A percentile compares a stretch with the other conserved stretches of the same genome.
Evolutionary conservation across 2,797 vertebrate genomes (phyloP).

Genomic region (Brachyalestes nurse): DNA sequence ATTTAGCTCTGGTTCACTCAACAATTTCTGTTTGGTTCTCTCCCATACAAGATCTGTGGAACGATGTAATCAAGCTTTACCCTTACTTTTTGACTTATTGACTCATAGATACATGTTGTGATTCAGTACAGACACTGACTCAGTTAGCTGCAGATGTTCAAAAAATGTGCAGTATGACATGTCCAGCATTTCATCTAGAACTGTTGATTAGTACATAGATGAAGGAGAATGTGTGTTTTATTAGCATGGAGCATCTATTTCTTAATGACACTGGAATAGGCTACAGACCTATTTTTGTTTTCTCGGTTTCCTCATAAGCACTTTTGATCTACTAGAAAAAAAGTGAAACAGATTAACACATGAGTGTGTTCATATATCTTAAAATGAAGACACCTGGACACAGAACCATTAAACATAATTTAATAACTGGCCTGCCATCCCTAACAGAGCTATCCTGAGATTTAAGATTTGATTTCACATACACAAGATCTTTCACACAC

Average conservation of each 20-base stretch:
- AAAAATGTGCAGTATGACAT: slow-evolving; percentile 17
- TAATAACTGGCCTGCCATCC: slow-evolving; percentile 64
- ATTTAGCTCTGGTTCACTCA: not conserved
- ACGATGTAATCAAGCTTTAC: not conserved
- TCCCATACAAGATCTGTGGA: not conserved
- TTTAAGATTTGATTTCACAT: slow-evolving; percentile 70
- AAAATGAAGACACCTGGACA: slow-evolving; percentile 60
- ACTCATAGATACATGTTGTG: not conserved
- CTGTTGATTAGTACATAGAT: slow-evolving; percentile 72
- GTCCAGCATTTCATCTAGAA: slow-evolving; percentile 65
- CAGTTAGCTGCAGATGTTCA: slow-evolving; percentile 17
- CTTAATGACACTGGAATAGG: slow-evolving; percentile 53
- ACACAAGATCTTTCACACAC: slow-evolving; percentile 24
- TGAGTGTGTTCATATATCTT: slow-evolving; percentile 58
- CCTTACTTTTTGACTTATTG: not conserved
- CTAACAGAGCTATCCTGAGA: slow-evolving; percentile 63
- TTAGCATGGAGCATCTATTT: slow-evolving; percentile 60
- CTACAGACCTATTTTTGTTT: not conserved
- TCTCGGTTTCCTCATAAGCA: not conserved
- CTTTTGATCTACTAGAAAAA: slow-evolving; percentile 7
- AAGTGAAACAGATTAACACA: slow-evolving; percentile 61
- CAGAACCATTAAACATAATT: slow-evolving; percentile 71
- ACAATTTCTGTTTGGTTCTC: not conserved
- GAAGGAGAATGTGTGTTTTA: slow-evolving; percentile 75
- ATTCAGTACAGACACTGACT: not conserved